Evolutionary conservation across 2,797 vertebrate species (phyloP).

Genomic region (Alectoris magna): DNA sequence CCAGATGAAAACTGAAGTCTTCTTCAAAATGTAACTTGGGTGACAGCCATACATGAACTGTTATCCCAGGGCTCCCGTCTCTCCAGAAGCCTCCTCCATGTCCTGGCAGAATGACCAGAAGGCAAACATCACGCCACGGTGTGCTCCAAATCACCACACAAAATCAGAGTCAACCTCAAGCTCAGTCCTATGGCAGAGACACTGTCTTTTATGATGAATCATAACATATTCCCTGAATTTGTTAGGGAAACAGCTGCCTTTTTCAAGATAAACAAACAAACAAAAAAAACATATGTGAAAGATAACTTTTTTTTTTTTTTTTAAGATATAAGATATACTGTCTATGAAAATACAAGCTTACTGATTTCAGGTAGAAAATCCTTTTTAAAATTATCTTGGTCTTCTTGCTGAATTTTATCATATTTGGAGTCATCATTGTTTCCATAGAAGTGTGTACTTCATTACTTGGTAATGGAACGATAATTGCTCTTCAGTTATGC

Average conservation of each 20-base stretch:
- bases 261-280: background rate
- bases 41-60: fast-evolving
- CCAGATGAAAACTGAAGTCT: background rate
- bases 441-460: constrained; percentile 31
- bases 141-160: background rate
- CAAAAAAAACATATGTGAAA: too few relatives aligned
- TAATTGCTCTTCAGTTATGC: constrained; percentile 55
- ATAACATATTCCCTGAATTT: background rate
- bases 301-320: background rate
- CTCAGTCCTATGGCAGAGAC: background rate
- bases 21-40: background rate
- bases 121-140: background rate
- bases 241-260: background rate
- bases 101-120: background rate
- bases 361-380: background rate
- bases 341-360: background rate
- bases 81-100: background rate
- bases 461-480: constrained; percentile 50
- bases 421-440: constrained; percentile 43
- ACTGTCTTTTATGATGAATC: background rate
- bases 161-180: background rate
- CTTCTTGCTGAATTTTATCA: constrained; percentile 29
- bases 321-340: background rate
- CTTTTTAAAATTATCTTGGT: constrained; percentile 17
- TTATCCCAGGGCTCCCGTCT: background rate